Conservation (phyloP, 1,140 invertebrate genomes). For the Drosophila melanogaster region DNA sequence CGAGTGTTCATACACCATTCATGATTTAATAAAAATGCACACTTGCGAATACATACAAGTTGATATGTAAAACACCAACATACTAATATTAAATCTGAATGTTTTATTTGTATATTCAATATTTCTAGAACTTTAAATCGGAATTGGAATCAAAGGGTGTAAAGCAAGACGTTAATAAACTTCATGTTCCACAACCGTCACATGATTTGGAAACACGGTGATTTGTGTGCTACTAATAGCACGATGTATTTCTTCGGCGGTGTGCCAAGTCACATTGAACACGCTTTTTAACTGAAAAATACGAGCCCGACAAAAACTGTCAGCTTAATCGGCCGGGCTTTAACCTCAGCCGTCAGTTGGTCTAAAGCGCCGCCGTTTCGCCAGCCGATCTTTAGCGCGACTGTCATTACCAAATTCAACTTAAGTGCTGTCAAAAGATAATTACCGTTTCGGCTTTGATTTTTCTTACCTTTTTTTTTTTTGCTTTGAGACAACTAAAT, state of each 20-base stretch:
- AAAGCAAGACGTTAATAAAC: background rate
- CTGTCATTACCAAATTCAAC: slow-evolving; percentile 76
- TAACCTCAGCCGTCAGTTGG: slow-evolving; percentile 65
- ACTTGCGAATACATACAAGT: background rate
- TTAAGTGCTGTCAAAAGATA: slow-evolving; percentile 82
- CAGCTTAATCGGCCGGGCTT: slow-evolving; percentile 67
- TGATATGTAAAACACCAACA: background rate
- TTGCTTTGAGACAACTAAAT: slow-evolving; percentile 26
- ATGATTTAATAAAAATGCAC: background rate
- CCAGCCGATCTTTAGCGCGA: slow-evolving; percentile 53
- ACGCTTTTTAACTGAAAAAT: slow-evolving; percentile 49
- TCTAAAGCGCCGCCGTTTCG: slow-evolving; percentile 55
- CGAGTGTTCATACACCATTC: background rate
- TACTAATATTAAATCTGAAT: background rate
- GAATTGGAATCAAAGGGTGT: too few relatives aligned
- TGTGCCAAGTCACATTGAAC: slow-evolving; percentile 19
- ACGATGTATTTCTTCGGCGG: slow-evolving; percentile 7
- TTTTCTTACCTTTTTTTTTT: slow-evolving; percentile 46
- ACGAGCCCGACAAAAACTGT: slow-evolving; percentile 54
- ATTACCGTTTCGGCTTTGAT: slow-evolving; percentile 69
- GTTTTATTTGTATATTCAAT: background rate
- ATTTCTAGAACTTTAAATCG: background rate
- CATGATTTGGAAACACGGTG: slow-evolving; percentile 4
- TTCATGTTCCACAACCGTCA: slow-evolving; percentile 6
- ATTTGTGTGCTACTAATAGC: slow-evolving; percentile 30